phyloP scores from a whole-genome alignment of 92 coral and sea anemone genomes.

The Epizoanthus ramosus region DNA sequence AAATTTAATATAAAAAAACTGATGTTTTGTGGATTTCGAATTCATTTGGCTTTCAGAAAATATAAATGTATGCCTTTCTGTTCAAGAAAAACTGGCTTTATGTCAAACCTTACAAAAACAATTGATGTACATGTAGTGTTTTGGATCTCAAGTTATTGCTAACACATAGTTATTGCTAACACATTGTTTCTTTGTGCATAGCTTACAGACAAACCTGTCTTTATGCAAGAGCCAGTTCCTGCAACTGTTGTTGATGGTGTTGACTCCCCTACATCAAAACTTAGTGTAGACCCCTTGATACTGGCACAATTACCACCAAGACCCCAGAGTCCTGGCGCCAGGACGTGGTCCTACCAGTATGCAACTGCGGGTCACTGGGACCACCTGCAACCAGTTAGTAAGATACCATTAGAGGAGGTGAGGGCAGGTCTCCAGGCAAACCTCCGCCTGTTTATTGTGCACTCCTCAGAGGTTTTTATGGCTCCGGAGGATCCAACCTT shows the following conservation, averaged over 20 bases:
- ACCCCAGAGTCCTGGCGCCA: conserved; percentile 75
- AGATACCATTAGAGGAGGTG: conserved; percentile 82
- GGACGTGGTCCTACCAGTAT: conserved; percentile 70
- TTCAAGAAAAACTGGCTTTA: no score
- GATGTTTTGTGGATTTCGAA: no score
- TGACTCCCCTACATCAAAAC: conserved; percentile 48
- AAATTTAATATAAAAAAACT: no score
- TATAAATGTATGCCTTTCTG: neutral
- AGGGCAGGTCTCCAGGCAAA: conserved; percentile 97
- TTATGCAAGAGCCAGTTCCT: conserved; percentile 80
- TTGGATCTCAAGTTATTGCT: neutral
- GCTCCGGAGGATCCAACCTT: conserved; percentile 66
- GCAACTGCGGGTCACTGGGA: conserved; percentile 67
- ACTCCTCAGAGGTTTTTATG: conserved; percentile 87
- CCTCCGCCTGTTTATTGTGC: conserved; percentile 80
- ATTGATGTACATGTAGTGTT: neutral
- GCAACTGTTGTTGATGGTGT: conserved; percentile 33
- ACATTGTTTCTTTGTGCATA: conserved; percentile 10
- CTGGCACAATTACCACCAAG: conserved; percentile 24
- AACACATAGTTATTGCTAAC: neutral
- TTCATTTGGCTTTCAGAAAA: neutral
- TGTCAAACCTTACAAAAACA: no score
- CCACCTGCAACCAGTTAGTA: conserved; percentile 24
- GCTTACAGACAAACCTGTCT: conserved; percentile 81
- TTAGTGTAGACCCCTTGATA: neutral